Conservation (phyloP, 2,888 invertebrate genomes). For the Sclerodermus sp. region DNA sequence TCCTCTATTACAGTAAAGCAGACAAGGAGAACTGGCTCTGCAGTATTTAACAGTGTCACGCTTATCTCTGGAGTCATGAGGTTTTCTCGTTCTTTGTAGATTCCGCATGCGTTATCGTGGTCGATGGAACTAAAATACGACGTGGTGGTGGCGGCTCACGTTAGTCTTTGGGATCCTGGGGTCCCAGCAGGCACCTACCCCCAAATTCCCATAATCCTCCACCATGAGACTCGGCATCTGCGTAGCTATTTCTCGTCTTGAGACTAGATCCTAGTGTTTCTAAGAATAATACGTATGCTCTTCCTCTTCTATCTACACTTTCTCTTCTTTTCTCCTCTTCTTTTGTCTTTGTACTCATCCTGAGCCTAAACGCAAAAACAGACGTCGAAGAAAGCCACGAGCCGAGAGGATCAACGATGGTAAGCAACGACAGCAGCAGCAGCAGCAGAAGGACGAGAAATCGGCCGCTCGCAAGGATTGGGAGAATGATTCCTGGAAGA, state of each 20-base stretch:
- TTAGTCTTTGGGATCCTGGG: slow-evolving; percentile 20
- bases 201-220: neutral
- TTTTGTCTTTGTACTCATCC: slow-evolving; percentile 44
- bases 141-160: slow-evolving; percentile 46
- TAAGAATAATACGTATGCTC: neutral
- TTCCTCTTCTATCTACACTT: slow-evolving; percentile 10
- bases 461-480: slow-evolving; percentile 39
- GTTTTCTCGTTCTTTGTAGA: slow-evolving; percentile 56
- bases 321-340: slow-evolving; percentile 28
- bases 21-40: slow-evolving; percentile 1
- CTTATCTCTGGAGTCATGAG: slow-evolving; percentile 20
- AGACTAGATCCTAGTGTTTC: neutral
- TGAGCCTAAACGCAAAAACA: slow-evolving; percentile 44
- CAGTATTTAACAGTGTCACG: slow-evolving; percentile 7
- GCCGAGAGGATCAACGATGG: slow-evolving; percentile 38
- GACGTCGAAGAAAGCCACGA: slow-evolving; percentile 53
- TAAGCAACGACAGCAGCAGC: slow-evolving; percentile 41
- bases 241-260: slow-evolving; percentile 18
- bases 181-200: slow-evolving; percentile 16
- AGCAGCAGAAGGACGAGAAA: slow-evolving; percentile 50
- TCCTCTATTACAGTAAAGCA: no score
- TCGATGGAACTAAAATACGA: slow-evolving; percentile 56
- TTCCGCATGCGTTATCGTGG: slow-evolving; percentile 58
- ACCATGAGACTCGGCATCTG: slow-evolving; percentile 14
- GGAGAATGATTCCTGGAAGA: slow-evolving; percentile 55